phyloP scores from a whole-genome alignment of 2,797 vertebrate genomes.

The Rhabdomys pumilio region DNA sequence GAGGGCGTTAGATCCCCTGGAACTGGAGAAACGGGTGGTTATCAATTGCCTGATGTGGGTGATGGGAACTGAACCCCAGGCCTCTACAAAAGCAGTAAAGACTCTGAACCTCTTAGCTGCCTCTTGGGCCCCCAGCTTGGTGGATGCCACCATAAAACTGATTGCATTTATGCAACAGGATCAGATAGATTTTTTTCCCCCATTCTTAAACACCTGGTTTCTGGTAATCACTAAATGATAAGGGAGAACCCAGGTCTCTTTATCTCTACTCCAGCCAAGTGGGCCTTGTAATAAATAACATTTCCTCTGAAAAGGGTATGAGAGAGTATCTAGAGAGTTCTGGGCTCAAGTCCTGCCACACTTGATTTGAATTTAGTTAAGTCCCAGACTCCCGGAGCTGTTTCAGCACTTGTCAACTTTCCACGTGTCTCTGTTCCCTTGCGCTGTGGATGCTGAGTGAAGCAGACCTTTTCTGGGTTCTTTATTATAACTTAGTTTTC shows the following conservation, averaged over 20 bases:
- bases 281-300: not conserved
- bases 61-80: not conserved
- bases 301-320: not conserved
- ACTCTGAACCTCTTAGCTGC: not conserved
- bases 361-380: not conserved
- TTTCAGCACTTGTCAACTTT: not conserved
- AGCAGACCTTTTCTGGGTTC: not conserved
- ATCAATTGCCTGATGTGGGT: not conserved
- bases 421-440: no score
- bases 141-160: not conserved
- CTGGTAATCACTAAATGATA: not conserved
- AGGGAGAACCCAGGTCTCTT: not conserved
- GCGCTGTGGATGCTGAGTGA: no score
- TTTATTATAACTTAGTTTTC: not conserved
- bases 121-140: accelerated
- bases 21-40: not conserved
- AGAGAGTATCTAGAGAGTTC: not conserved
- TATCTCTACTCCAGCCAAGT: not conserved
- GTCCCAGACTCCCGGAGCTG: no score
- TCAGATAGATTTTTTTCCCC: not conserved
- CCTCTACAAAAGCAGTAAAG: not conserved
- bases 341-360: not conserved
- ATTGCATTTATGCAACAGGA: not conserved
- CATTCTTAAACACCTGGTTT: not conserved
- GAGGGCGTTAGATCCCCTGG: not conserved